These are phyloP conservation scores for Diploptera punctata DNA, from an alignment of 2,888 invertebrate genomes.

Conservation along the genomic window DNA sequence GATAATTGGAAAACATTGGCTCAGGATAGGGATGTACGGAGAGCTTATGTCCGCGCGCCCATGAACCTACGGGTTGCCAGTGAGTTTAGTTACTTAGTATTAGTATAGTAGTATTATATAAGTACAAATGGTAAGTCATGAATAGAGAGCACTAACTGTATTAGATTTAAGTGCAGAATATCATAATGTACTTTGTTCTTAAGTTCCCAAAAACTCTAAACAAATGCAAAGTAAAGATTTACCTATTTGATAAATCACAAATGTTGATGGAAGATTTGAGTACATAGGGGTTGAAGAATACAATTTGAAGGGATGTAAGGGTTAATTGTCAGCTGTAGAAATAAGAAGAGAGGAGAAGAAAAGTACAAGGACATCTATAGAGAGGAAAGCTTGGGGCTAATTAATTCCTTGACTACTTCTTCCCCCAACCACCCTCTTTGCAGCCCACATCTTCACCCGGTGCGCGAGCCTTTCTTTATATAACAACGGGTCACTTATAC, in stretches of 20 bases:
- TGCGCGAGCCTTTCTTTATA: conserved; percentile 15
- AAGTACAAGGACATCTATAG: conserved; percentile 16
- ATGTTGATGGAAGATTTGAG: conserved; percentile 8
- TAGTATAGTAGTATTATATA: too few species aligned
- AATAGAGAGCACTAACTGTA: too few species aligned
- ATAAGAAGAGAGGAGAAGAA: conserved; percentile 5
- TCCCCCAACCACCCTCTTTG: background rate
- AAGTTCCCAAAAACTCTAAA: background rate
- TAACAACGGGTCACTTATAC: conserved; percentile 2
- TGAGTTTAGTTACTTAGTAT: too few species aligned
- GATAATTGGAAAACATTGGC: too few species aligned
- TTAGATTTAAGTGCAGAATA: too few species aligned
- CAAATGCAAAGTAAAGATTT: background rate
- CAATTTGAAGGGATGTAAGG: conserved; percentile 7
- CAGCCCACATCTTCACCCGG: conserved; percentile 2
- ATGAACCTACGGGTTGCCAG: too few species aligned
- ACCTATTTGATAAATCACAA: background rate
- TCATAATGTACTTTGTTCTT: too few species aligned
- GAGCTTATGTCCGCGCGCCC: too few species aligned
- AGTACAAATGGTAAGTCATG: too few species aligned
- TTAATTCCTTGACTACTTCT: conserved; percentile 8
- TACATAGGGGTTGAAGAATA: conserved; percentile 4
- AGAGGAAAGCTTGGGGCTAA: background rate
- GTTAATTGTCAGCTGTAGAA: conserved; percentile 20
- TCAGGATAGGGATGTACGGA: too few species aligned